Conservation (phyloP, 2,113 vertebrate species). For the Craseonycteris thonglongyai region DNA sequence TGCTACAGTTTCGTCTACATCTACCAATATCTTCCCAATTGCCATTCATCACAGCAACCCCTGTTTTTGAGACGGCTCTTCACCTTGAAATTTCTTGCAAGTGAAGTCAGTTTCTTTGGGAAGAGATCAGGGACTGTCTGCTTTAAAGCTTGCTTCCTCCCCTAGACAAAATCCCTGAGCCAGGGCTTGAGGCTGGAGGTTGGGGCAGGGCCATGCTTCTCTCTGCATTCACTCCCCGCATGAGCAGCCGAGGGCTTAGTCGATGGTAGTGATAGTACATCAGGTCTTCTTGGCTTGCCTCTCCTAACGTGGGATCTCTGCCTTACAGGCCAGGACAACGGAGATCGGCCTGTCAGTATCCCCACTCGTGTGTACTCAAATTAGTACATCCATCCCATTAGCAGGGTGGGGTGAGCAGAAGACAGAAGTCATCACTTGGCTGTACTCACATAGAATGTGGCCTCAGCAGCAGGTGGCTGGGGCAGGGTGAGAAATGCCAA, state of each 20-base stretch:
- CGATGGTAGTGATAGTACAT: not conserved
- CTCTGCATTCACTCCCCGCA: not conserved
- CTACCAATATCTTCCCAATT: not conserved
- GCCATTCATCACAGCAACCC: not conserved
- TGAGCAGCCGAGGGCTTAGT: not conserved
- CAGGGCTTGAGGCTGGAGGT: fast-evolving
- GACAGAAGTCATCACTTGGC: not conserved
- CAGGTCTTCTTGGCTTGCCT: not conserved
- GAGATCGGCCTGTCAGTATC: not conserved
- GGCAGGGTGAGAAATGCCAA: not conserved
- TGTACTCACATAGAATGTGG: not conserved
- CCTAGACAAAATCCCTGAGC: not conserved
- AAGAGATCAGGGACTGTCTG: not conserved
- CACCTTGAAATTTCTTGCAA: not conserved
- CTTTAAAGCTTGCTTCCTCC: not conserved
- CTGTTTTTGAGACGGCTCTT: not conserved
- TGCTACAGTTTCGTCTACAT: not conserved
- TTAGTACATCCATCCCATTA: not conserved
- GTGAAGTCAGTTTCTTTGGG: not conserved
- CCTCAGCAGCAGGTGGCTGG: not conserved
- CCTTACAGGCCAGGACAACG: not conserved
- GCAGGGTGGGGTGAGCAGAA: not conserved
- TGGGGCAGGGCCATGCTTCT: not conserved
- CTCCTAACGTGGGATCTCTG: not conserved
- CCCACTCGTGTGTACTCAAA: not conserved